Percentiles rank a stretch among this genome's conserved stretches.
Conservation (phyloP, 2,113 vertebrate species). For the Ploceus nigricollis region DNA sequence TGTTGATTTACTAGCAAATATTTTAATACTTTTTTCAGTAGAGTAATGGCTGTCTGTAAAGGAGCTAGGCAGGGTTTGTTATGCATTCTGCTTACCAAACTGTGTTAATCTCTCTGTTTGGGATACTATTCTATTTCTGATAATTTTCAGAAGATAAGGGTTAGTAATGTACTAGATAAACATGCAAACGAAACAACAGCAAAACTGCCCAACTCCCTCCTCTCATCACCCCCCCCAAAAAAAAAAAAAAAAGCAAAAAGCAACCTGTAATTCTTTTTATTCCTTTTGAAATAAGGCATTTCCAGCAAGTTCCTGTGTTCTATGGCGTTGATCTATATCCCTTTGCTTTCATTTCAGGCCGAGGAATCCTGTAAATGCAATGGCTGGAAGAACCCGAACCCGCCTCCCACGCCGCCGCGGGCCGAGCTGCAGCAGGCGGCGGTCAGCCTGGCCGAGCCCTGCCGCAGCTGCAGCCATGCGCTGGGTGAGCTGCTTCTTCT, state of each 20-base stretch:
- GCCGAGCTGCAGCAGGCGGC: conserved; percentile 84
- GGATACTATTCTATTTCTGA: neutral
- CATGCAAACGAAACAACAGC: neutral
- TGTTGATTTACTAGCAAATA: neutral
- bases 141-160: neutral
- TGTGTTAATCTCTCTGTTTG: neutral
- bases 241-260: neutral
- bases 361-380: conserved; percentile 98
- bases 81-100: neutral
- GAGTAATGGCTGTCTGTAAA: neutral
- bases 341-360: conserved; percentile 75
- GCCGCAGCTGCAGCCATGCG: conserved; percentile 92
- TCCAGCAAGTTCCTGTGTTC: neutral
- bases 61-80: neutral
- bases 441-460: conserved; percentile 89
- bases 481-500: conserved; percentile 75
- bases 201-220: neutral
- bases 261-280: neutral
- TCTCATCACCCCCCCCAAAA: too few relatives aligned
- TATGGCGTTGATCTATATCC: neutral
- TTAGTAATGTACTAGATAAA: neutral
- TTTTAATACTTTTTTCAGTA: neutral
- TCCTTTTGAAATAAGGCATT: neutral
- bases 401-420: conserved; percentile 90
- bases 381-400: conserved; percentile 98